Evolutionary conservation across 2,888 invertebrate genomes (phyloP).

Genomic region (Aphodius sticticus): DNA sequence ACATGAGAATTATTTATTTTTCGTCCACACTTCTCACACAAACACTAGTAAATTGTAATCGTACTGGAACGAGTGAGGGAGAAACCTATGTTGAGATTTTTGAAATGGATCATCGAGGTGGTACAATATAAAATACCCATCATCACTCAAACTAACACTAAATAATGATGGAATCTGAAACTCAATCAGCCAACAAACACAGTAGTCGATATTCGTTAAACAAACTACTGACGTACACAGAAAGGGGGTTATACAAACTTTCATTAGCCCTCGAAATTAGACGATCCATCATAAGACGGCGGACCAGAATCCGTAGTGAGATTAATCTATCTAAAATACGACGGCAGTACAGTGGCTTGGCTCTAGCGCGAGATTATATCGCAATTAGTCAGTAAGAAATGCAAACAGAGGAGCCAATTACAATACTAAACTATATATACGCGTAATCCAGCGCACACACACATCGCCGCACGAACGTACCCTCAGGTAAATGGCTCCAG

Average conservation of each 20-base stretch:
- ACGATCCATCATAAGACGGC: conserved; percentile 35
- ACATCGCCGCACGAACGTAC: conserved; percentile 19
- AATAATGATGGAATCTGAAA: not conserved
- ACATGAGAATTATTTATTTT: too few species aligned
- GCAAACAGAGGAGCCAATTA: conserved; percentile 46
- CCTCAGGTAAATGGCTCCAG: conserved; percentile 39
- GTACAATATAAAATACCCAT: not conserved
- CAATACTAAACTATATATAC: conserved; percentile 32
- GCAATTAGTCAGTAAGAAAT: conserved; percentile 45
- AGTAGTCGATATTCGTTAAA: not conserved
- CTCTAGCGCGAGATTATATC: conserved; percentile 45
- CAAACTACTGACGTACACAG: not conserved
- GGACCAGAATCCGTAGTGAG: conserved; percentile 28
- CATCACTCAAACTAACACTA: not conserved
- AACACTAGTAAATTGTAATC: too few species aligned
- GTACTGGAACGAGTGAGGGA: too few species aligned
- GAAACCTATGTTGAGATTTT: too few species aligned
- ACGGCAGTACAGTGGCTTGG: conserved; percentile 38
- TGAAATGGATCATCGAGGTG: not conserved
- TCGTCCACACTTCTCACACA: too few species aligned
- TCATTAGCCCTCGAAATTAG: conserved; percentile 34
- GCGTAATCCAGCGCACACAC: not conserved
- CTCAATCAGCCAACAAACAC: not conserved
- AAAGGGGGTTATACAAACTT: conserved; percentile 28
- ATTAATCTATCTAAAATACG: conserved; percentile 35